These are phyloP conservation scores for Cantharis rustica DNA, from an alignment of 2,888 invertebrate genomes.

Conservation along the genomic window DNA sequence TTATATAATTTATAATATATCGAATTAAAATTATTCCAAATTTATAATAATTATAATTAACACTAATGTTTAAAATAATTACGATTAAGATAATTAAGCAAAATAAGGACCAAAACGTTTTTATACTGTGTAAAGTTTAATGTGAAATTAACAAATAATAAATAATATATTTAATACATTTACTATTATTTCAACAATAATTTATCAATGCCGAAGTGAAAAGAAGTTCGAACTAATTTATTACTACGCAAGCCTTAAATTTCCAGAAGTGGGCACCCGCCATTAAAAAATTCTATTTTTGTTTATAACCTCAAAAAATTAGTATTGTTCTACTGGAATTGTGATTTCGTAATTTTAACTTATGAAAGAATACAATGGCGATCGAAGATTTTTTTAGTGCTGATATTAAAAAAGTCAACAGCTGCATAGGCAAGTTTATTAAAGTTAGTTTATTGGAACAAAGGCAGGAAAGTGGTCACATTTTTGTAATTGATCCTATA, in stretches of 20 bases:
- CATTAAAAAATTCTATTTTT: background rate
- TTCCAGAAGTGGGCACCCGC: background rate
- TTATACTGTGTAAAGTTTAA: background rate
- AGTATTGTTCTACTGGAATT: background rate
- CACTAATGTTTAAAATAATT: background rate
- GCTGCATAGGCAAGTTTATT: background rate
- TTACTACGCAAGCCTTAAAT: background rate
- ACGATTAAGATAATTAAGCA: background rate
- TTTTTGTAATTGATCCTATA: conserved; percentile 50
- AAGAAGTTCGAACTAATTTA: background rate
- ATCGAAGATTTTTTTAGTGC: conserved; percentile 9
- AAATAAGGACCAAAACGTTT: background rate
- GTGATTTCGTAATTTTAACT: background rate
- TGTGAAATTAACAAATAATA: background rate
- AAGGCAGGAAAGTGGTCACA: conserved; percentile 3
- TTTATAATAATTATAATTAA: background rate
- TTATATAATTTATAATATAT: background rate
- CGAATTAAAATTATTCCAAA: background rate
- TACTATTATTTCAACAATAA: background rate
- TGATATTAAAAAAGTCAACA: background rate
- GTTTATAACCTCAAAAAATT: background rate
- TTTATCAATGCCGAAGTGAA: no score
- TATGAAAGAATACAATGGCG: background rate
- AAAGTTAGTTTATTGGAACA: background rate
- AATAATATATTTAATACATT: background rate